Evolutionary conservation across 2,797 vertebrate species (phyloP), one percentile per base, ranked within the genome.

Genomic region (Centropyge bicolor): DNA sequence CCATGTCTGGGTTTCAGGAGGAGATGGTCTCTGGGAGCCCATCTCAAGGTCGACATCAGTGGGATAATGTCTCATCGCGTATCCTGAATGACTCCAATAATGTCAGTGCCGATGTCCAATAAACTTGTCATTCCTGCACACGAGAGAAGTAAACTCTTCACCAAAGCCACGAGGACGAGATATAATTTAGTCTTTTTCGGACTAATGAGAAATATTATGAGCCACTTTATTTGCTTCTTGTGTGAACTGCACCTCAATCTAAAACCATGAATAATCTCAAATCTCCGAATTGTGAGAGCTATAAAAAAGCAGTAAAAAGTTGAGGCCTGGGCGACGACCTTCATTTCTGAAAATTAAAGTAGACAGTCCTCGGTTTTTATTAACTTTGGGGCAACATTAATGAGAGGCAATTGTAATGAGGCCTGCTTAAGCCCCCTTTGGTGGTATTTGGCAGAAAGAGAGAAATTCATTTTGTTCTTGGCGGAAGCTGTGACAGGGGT

Each of bases 321-420:
- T 22, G 6, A 75, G 19, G 13, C 35, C 40, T 7, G 0, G 14
- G 14, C 22, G 2, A 48, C 14, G 27, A 69, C 43, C 31, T 45
- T 22, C 3, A 67, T 4, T 31, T 74, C 61, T 62, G 55, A 8
- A 73, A 86, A 86, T 81, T 8, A 70, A 77, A 86, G 51, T 36
- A 40, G 75, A 78, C 66, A 79, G 46, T 52, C 14, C 31, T 51
- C 38, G 40, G 66, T 24, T 74, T 80, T 73, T 70, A 62, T 79
- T 79, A 80, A 81, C 59, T 60, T 24, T 13, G 12, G 55, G 48
- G 20, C 6, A 55, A 86, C 57, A 52, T 68, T 80, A 84, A 71
- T 83, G 24, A 13, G 74, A 89, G 36, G 52, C 78, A 89, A 85
- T 83, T 89, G 60, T 82, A 86, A 80, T 68, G 31, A 43, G 72